Evolutionary conservation across 2,888 invertebrate genomes (phyloP), one percentile per base, ranked within the genome.

Genomic region (Hetaerina titia): DNA sequence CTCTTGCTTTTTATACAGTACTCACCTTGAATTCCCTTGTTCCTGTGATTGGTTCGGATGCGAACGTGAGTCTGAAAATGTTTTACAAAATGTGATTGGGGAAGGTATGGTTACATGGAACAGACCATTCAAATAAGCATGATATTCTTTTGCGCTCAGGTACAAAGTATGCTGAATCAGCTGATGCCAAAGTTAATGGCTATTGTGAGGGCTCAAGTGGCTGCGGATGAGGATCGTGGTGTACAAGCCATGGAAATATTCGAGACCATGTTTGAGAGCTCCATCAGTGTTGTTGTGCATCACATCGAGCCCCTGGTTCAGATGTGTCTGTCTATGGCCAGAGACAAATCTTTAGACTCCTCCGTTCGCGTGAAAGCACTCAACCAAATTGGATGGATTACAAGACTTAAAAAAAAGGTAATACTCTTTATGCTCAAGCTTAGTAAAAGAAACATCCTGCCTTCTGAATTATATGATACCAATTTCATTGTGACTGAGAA

Each of bases 371-470:
- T 98, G 8, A 98, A 98, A 96, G 97, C 98, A 1, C 97, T 98
- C 31, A 97, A 97, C 89, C 98, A 98, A 95, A 97, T 98, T 95
- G 98, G 98, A 0, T 98, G 97, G 97, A 96, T 98, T 89, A 97
- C 98, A 19, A 97, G 98, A 95, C 97, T 98, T 5, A 98, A 98
- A 96, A 98, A 98, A 96, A 98, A 98, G 97, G 97, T 97, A 95
- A 9, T 63, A 9, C 17, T n/a, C 9, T 63, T 45, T 5, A 60
- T 60, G 8, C 17, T 2, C 1, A 45, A 45, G 45, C 45, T 45
- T 45, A 45, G 45, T 45, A 45, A 45, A 45, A 45, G 45, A 45
- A 45, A 2, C 45, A 45, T 45, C 45, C 45, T 45, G 4, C 45
- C 45, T 45, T 45, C 45, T 2, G 45, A 45, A 45, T 45, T 45